Base-by-base conservation (phyloP, 2,888 invertebrate genomes). In the Drosophila conformis region DNA sequence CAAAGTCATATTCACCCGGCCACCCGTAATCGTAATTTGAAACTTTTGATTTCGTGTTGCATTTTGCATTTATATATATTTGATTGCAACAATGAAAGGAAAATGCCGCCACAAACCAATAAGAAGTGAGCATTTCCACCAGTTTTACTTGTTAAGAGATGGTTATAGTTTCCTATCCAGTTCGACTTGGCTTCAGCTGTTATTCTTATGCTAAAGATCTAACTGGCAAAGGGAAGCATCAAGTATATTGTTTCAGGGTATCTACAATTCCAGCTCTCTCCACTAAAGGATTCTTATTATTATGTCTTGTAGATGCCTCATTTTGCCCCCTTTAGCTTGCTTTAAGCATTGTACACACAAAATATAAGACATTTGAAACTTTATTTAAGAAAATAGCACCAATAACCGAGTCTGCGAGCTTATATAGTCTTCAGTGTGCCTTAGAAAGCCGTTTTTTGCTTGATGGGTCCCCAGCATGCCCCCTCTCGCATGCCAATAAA, bases 31-130 rank as follows among this genome's bases (percentile, higher is more conserved):
- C 38, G 65, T 78, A 79, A 79, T 76, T 76, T 36, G 54, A 76
- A 63, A 68, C 80, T 66, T 29, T 29, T 40, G 46, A 48, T 42
- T 68, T 78, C 57, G 13, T 54, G 11, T 74, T 59, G 54, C 53
- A 56, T 36, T 38, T 54, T 2, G 51, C 57, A 36, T 60, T 35
- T 21, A 31, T 31, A 31, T 10, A 10, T 3, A 31, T 59, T 21
- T 21, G 21, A 5, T 46, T 54, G 40, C 33, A 35, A 62, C 68
- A 72, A 63, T 81, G 54, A 83, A 82, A 83, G 58, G 54, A 62
- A 61, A 72, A 72, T 36, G 63, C 71, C 53, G 81, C 57, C 66
- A 35, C 35, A 21, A 42, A 48, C 33, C 11, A n/a, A 27, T 51
- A 29, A 21, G 29, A 27, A 29, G 1, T 51, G 11, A 51, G n/a